Evolutionary conservation across 2,888 invertebrate species (phyloP).

Genomic region (Sphaerophoria taeniata): DNA sequence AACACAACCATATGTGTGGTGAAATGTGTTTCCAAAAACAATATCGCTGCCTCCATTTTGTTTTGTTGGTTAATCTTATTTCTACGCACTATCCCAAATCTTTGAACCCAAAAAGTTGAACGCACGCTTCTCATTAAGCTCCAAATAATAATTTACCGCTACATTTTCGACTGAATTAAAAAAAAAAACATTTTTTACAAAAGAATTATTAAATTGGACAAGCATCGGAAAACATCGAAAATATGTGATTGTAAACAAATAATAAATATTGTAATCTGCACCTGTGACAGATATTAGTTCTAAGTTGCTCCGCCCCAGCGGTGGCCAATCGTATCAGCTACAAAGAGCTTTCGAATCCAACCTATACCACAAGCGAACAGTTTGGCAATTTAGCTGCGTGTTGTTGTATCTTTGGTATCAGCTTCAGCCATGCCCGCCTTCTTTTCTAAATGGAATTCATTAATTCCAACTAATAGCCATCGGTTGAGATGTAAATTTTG

Average conservation of each 20-base stretch:
- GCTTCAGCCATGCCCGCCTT: conserved; percentile 27
- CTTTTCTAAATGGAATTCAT: conserved; percentile 29
- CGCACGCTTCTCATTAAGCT: conserved; percentile 4
- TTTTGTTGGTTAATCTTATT: neutral
- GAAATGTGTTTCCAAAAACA: too few relatives aligned
- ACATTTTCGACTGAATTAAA: neutral
- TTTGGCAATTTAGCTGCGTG: neutral
- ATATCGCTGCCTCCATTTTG: neutral
- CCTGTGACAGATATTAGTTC: conserved; percentile 22
- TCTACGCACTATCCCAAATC: neutral
- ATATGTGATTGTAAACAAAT: conserved; percentile 32
- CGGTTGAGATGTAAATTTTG: conserved; percentile 14
- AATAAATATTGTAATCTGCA: conserved; percentile 22
- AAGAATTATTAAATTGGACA: conserved; percentile 16
- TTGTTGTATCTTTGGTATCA: conserved; percentile 8
- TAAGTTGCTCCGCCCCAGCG: conserved; percentile 35
- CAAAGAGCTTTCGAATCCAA: neutral
- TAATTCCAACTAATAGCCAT: conserved; percentile 34
- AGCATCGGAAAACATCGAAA: conserved; percentile 8
- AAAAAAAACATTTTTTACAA: neutral
- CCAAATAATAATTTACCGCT: neutral
- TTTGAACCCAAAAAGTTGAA: conserved; percentile 5
- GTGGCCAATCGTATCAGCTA: conserved; percentile 29
- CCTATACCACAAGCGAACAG: too few relatives aligned
- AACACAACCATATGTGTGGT: too few relatives aligned